These are phyloP conservation scores for Rhamphomyia laevipes DNA, from an alignment of 2,888 invertebrate genomes.

Conservation along the genomic window DNA sequence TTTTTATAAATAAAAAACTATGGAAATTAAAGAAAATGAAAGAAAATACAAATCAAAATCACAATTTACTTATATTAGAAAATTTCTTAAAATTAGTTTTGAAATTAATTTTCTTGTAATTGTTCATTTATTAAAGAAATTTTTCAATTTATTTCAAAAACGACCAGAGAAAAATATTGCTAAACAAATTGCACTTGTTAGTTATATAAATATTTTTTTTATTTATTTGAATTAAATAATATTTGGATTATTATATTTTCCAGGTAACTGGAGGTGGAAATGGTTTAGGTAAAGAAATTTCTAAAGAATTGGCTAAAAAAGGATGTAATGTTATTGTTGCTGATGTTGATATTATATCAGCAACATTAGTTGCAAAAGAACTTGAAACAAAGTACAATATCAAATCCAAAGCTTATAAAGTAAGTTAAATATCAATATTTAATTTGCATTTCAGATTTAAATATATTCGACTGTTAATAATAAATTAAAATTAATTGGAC, in stretches of 20 bases:
- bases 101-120: background rate
- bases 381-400: conserved; percentile 29
- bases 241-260: background rate
- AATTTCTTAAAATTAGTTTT: too few species aligned
- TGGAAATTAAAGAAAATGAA: too few species aligned
- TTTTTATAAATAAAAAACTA: too few species aligned
- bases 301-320: conserved; percentile 32
- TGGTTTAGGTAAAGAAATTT: conserved; percentile 39
- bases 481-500: too few species aligned
- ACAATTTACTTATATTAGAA: too few species aligned
- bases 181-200: background rate
- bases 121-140: background rate
- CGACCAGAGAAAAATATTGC: background rate
- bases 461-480: too few species aligned
- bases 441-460: too few species aligned
- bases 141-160: background rate
- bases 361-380: conserved; percentile 31
- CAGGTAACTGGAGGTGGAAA: conserved; percentile 40
- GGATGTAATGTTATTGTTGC: conserved; percentile 37
- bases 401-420: conserved; percentile 32
- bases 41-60: too few species aligned
- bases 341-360: conserved; percentile 34
- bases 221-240: background rate
- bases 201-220: background rate
- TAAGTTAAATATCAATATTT: conserved; percentile 7